phyloP scores from a whole-genome alignment of 2,888 invertebrate species.

The Acanthopleura granulata region DNA sequence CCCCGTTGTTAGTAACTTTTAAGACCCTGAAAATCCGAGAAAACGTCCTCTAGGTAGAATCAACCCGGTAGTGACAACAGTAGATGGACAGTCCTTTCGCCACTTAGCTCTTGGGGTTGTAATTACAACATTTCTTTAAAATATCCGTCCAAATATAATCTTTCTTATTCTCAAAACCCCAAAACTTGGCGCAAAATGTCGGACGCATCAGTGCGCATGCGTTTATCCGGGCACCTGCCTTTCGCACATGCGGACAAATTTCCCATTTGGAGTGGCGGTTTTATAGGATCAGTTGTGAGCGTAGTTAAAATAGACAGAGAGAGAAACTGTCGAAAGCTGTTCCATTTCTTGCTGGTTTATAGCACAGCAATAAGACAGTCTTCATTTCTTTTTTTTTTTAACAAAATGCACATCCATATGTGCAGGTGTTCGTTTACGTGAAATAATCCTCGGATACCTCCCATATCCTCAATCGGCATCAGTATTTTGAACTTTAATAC shows the following conservation, averaged over 20 bases:
- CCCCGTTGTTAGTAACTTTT: neutral
- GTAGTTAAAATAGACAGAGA: too few relatives aligned
- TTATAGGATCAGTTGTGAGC: too few relatives aligned
- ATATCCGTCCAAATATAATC: neutral
- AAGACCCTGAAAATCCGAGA: neutral
- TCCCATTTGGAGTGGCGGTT: too few relatives aligned
- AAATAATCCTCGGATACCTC: too few relatives aligned
- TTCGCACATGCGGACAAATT: neutral
- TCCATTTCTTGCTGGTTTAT: too few relatives aligned
- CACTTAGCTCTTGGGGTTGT: neutral
- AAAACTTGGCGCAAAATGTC: constrained; percentile 20
- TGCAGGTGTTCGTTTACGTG: too few relatives aligned
- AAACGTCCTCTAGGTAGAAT: neutral
- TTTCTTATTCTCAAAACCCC: constrained; percentile 2
- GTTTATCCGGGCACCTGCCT: constrained; percentile 9
- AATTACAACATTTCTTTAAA: neutral
- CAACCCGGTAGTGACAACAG: neutral
- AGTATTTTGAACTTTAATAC: too few relatives aligned
- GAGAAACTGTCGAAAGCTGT: too few relatives aligned
- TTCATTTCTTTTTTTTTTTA: too few relatives aligned
- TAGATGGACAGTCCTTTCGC: neutral
- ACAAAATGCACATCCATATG: too few relatives aligned
- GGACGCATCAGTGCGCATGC: constrained; percentile 9
- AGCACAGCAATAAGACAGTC: too few relatives aligned
- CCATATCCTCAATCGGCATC: too few relatives aligned